These are phyloP conservation scores for Archips crataeganus DNA, from an alignment of 2,888 invertebrate species.

Conservation along the genomic window DNA sequence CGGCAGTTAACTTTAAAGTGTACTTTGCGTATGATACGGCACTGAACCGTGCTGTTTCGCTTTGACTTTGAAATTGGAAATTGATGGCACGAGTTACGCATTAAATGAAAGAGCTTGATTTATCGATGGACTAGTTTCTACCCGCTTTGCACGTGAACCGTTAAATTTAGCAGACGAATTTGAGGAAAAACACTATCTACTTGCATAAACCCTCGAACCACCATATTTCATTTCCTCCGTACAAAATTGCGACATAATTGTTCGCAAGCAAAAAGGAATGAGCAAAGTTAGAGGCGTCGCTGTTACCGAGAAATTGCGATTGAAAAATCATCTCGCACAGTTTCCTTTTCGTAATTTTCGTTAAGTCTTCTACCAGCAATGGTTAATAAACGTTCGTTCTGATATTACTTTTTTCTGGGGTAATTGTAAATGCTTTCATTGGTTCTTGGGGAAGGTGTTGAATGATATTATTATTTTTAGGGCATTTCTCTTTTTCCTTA, in stretches of 20 bases:
- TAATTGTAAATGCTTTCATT: too few relatives aligned
- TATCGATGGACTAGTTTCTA: too few relatives aligned
- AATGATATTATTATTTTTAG: neutral
- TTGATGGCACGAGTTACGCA: too few relatives aligned
- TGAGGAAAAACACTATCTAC: neutral
- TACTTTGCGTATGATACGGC: neutral
- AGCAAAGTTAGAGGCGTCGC: constrained; percentile 1
- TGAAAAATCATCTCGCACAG: constrained; percentile 27
- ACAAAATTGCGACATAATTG: constrained; percentile 22
- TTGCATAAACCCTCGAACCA: neutral
- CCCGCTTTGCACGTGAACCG: neutral
- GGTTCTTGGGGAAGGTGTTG: neutral
- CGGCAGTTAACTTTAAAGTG: constrained; percentile 35
- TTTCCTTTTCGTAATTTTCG: constrained; percentile 24
- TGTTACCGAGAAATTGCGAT: constrained; percentile 21
- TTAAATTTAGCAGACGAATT: neutral
- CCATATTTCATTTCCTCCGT: neutral
- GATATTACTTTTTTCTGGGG: constrained; percentile 8
- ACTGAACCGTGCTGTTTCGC: too few relatives aligned
- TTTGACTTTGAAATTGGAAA: too few relatives aligned
- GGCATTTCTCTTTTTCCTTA: too few relatives aligned
- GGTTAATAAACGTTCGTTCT: constrained; percentile 25
- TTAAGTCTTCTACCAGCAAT: neutral
- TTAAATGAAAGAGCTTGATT: too few relatives aligned
- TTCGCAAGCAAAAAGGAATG: constrained; percentile 4